A percentile compares a stretch with the other conserved stretches of the same genome.
Conservation (phyloP, 1,140 invertebrate species). For the Drosophila orena region DNA sequence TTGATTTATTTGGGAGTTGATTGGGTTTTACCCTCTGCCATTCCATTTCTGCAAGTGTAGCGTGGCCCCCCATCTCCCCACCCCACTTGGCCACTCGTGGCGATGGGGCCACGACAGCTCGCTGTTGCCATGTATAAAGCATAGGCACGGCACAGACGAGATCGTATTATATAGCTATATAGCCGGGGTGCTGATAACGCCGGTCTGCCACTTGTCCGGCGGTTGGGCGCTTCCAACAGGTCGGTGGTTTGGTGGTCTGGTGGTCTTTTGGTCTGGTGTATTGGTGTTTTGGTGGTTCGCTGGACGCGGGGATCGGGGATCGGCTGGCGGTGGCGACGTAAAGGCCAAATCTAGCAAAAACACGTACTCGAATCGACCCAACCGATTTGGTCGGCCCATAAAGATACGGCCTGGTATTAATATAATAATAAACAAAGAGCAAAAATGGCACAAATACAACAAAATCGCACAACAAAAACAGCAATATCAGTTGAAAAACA, state of each 20-base stretch:
- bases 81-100: slow-evolving; percentile 37
- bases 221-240: slow-evolving; percentile 1
- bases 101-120: slow-evolving; percentile 3
- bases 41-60: slow-evolving; percentile 10
- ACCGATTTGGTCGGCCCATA: slow-evolving; percentile 58
- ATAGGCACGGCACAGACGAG: slow-evolving; percentile 36
- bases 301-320: slow-evolving; percentile 2
- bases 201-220: slow-evolving; percentile 28
- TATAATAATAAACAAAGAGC: slow-evolving; percentile 69
- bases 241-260: background rate
- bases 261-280: background rate
- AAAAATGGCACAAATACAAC: slow-evolving; percentile 60
- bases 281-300: background rate
- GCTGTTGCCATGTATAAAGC: slow-evolving; percentile 46
- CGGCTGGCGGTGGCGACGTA: slow-evolving; percentile 47
- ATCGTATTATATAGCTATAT: slow-evolving; percentile 32
- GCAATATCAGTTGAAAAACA: slow-evolving; percentile 50
- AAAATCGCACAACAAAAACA: slow-evolving; percentile 17
- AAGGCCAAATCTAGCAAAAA: slow-evolving; percentile 70
- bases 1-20: background rate
- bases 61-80: too few species aligned
- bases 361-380: slow-evolving; percentile 59
- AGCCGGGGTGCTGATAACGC: slow-evolving; percentile 31
- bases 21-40: background rate
- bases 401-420: slow-evolving; percentile 57